These are phyloP conservation scores for Actenoides hombroni DNA, from an alignment of 2,113 vertebrate species.

Conservation along the genomic window DNA sequence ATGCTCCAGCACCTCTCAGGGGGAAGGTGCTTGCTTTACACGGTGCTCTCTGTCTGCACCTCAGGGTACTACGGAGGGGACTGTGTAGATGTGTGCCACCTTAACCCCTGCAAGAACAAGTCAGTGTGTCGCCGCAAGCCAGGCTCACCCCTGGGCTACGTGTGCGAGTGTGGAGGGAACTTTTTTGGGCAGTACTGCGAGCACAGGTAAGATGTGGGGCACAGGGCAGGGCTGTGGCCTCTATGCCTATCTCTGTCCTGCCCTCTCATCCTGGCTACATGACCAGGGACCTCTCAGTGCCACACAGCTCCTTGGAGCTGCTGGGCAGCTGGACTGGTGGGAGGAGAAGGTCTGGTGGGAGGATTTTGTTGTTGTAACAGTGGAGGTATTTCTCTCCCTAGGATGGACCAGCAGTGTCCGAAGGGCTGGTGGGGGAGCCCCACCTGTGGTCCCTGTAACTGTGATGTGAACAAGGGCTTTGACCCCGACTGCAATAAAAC, in stretches of 20 bases:
- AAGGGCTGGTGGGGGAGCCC: constrained; percentile 97
- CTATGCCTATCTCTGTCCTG: neutral
- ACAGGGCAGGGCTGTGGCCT: neutral
- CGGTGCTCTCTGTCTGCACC: neutral
- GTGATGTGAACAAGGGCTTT: constrained; percentile 90
- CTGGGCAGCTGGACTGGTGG: neutral
- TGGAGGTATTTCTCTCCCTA: constrained; percentile 47
- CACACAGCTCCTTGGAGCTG: neutral
- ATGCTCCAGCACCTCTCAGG: neutral
- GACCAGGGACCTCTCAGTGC: neutral
- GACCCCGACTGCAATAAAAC: constrained; percentile 95
- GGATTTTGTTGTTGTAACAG: neutral
- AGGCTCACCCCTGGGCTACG: constrained; percentile 85
- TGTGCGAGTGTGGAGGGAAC: constrained; percentile 88
- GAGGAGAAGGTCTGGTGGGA: neutral
- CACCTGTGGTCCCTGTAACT: constrained; percentile 94
- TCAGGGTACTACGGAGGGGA: constrained; percentile 90
- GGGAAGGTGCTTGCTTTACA: neutral
- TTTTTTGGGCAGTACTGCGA: constrained; percentile 97
- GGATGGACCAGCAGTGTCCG: constrained; percentile 95
- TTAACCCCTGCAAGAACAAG: constrained; percentile 97
- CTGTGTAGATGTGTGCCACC: constrained; percentile 89
- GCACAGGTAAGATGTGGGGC: constrained; percentile 82
- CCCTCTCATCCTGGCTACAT: neutral
- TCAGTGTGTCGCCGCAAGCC: constrained; percentile 88